Evolutionary conservation across 2,888 invertebrate genomes (phyloP), one percentile per base, ranked within the genome.

Genomic region (Antitype chi): DNA sequence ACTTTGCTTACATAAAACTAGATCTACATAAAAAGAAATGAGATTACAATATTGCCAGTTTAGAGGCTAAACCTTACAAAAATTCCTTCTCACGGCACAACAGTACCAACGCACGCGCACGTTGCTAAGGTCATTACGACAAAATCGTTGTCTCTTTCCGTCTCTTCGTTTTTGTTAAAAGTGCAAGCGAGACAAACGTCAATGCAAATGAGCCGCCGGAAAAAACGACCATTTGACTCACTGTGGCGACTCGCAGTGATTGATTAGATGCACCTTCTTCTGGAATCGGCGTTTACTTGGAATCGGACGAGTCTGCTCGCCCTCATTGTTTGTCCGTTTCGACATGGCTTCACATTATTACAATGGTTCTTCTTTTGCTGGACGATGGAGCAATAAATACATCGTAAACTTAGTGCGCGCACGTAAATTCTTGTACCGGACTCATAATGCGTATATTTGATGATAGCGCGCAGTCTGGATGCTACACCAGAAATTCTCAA

Each of bases 21-120:
- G 73, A 87, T 88, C 75, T 80, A 77, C 77, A 80, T 86, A 85
- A 85, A 81, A 88, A 85, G 82, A 89, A 90, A 89, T 87, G 76
- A 89, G 88, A 90, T 90, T 91, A 92, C 89, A 91, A 92, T 92
- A 92, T 90, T 83, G 90, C 90, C 93, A 92, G 91, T 91, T 92
- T 91, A 90, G 90, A 89, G 89, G 87, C 89, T 87, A 91, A 91
- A 91, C 89, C 90, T 90, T 89, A 93, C 91, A 93, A 93, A 94
- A 95, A 96, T 95, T 93, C 94, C 95, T 95, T 95, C 95, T 94
- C 95, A 95, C 95, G 94, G 89, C 90, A 89, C 94, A 94, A 95
- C 95, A 94, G 95, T 94, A 95, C 87, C 91, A 90, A 89, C 93
- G 93, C 94, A 94, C 93, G 94, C 94, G 95, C 95, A 94, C 91